phyloP scores from a whole-genome alignment of 2,113 vertebrate genomes.

The Apaloderma vittatum region DNA sequence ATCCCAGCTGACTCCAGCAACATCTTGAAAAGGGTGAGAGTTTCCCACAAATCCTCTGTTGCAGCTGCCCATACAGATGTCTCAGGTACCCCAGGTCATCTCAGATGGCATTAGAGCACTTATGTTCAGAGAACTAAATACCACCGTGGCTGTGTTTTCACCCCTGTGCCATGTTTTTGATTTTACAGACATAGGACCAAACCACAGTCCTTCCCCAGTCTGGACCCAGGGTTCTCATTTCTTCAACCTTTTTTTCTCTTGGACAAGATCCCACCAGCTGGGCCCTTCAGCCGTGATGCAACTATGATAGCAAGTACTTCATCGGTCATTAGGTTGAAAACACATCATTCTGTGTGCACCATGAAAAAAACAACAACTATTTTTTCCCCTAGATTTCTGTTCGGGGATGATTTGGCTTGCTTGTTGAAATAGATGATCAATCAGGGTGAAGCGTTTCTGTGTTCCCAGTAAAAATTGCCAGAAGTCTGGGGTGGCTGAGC shows the following conservation, averaged over 20 bases:
- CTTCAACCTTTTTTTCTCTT: background rate
- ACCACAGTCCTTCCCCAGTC: background rate
- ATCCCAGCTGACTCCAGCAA: background rate
- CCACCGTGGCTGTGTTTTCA: background rate
- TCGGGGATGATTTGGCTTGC: background rate
- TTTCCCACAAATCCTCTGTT: background rate
- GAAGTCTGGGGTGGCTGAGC: background rate
- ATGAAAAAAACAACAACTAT: fast-evolving
- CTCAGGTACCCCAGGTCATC: background rate
- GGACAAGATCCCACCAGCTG: background rate
- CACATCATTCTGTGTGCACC: background rate
- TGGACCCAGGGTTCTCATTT: background rate
- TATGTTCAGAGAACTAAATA: background rate
- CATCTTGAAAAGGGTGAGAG: fast-evolving
- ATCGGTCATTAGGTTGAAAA: background rate
- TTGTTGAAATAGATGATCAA: background rate
- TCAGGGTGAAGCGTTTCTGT: background rate
- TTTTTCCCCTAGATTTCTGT: background rate
- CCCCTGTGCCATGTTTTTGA: background rate
- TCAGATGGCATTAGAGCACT: background rate
- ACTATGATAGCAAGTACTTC: fast-evolving
- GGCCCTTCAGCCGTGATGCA: background rate
- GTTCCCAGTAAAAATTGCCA: background rate
- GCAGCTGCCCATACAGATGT: background rate
- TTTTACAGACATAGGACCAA: background rate